phyloP scores from a whole-genome alignment of 2,888 invertebrate species.

The Eudemis profundana region DNA sequence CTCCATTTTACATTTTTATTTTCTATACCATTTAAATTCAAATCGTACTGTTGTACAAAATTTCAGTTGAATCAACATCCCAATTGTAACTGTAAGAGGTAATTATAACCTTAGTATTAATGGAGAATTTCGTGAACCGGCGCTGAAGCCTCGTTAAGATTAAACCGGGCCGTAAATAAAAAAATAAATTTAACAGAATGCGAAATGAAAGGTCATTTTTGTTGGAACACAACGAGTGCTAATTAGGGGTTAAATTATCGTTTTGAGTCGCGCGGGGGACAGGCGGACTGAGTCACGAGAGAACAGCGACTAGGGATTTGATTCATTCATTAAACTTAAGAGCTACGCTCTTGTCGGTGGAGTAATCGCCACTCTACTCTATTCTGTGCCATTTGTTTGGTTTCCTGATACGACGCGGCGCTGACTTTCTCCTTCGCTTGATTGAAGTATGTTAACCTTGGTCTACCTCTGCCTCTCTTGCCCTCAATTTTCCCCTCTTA shows the following conservation, averaged over 20 bases:
- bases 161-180: conserved; percentile 69
- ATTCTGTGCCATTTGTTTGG: too few species aligned
- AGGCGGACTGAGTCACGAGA: conserved; percentile 48
- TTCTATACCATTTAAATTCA: not conserved
- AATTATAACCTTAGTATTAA: conserved; percentile 25
- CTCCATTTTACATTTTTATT: too few species aligned
- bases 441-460: too few species aligned
- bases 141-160: conserved; percentile 59
- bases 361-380: too few species aligned
- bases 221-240: conserved; percentile 77
- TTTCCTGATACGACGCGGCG: too few species aligned
- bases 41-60: not conserved
- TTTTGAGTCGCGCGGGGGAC: conserved; percentile 59
- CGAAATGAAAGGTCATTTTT: conserved; percentile 73
- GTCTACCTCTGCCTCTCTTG: too few species aligned
- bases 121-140: conserved; percentile 17
- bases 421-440: too few species aligned
- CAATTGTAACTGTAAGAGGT: not conserved
- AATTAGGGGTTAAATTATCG: conserved; percentile 80
- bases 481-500: too few species aligned
- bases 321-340: too few species aligned
- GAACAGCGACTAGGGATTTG: conserved; percentile 38
- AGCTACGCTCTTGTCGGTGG: too few species aligned
- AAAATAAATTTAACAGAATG: conserved; percentile 69
- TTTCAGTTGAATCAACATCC: not conserved